Conservation (phyloP, 2,113 vertebrate genomes). For the Zingel zingel region DNA sequence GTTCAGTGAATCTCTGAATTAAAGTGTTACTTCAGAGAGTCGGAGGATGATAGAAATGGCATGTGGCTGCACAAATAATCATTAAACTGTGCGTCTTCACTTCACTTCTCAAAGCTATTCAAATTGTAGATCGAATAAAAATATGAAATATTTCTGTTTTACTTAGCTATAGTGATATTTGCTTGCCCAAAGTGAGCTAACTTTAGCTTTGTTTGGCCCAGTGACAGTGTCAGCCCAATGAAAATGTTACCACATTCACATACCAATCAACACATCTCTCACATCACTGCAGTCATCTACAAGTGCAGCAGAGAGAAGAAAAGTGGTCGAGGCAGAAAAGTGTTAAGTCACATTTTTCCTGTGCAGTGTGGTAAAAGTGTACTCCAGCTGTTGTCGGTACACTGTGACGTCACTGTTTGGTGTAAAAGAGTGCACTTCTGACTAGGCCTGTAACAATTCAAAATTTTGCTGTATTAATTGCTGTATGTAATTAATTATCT, state of each 20-base stretch:
- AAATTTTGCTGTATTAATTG: too few species aligned
- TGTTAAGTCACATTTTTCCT: neutral
- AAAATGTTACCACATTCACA: neutral
- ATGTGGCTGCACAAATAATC: slow-evolving; percentile 11
- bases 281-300: neutral
- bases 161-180: neutral
- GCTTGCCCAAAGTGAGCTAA: neutral
- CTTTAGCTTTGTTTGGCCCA: too few species aligned
- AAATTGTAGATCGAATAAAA: neutral
- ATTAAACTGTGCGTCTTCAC: neutral
- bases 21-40: neutral
- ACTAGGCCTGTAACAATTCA: too few species aligned
- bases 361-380: neutral
- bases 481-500: too few species aligned
- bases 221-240: too few species aligned
- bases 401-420: neutral
- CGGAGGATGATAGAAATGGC: neutral
- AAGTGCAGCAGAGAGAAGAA: neutral
- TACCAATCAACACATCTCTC: neutral
- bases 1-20: slow-evolving; percentile 3
- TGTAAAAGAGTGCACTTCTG: neutral
- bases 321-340: neutral
- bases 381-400: neutral
- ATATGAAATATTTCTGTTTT: too few species aligned
- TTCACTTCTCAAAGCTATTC: neutral